Evolutionary conservation across 1,140 invertebrate genomes (phyloP), one percentile per base, ranked within the genome.

Genomic region (Holcopasites calliopsidis): DNA sequence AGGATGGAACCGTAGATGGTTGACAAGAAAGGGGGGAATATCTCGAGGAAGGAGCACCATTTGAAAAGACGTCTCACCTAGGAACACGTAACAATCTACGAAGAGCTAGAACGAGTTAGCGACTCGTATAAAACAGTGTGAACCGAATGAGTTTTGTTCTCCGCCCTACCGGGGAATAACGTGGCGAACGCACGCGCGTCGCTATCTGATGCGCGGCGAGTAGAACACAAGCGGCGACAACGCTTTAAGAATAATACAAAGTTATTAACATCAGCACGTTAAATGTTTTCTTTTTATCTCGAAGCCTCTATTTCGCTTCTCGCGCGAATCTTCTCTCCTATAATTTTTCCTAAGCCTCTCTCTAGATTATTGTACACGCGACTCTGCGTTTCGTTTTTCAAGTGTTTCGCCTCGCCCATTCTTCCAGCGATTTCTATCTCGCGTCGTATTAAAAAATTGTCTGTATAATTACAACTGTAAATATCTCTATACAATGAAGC

Each of bases 401-500:
- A 2, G 2, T 47, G 0, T 62, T 44, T 21, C 26, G 10, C 31
- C 3, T 62, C 42, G n/a, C 13, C n/a, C 26, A 31, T 62, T 35
- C 11, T 28, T 31, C 42, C 26, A 47, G 40, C 42, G 10, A 62
- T n/a, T n/a, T 26, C n/a, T 62, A 38, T 58, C 35, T 31, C 78
- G 70, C 70, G 60, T 78, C 73, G 42, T 74, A 31, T 66, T 75
- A 60, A 75, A 79, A 75, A 75, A 62, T 80, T 50, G 60, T 80
- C 76, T n/a, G n/a, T n/a, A n/a, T 81, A 70, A 23, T 76, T 84
- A 85, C 61, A 83, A 68, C 54, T 64, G 70, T 80, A 84, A 84
- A 84, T 81, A 74, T 80, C 40, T 86, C 72, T 86, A 77, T 86
- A 87, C 84, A 87, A 83, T 73, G 38, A 83, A 83, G 82, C 77